Percentiles rank a stretch among this genome's conserved stretches.
phyloP scores from a whole-genome alignment of 2,113 vertebrate species.

The Oriolus oriolus region DNA sequence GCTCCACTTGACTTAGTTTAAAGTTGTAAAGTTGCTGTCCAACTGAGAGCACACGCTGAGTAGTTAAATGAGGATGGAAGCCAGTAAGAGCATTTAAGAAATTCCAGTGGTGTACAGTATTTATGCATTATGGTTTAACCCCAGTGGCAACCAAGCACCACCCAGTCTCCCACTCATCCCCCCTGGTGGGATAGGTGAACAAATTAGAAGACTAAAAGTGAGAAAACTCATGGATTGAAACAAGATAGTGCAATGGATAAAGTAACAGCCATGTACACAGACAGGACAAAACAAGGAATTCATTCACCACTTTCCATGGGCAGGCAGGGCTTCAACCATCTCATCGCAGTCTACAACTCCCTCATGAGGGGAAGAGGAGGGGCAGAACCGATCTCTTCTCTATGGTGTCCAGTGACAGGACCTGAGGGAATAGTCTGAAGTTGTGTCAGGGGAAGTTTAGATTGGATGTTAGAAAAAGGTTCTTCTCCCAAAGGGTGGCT shows the following conservation, averaged over 20 bases:
- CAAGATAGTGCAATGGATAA: background rate
- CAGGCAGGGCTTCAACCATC: background rate
- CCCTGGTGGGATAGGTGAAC: background rate
- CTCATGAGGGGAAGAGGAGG: background rate
- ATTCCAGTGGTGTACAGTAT: background rate
- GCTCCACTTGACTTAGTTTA: background rate
- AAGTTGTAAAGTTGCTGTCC: constrained; percentile 2
- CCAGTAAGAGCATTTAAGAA: background rate
- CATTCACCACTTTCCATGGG: background rate
- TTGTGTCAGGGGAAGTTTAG: background rate
- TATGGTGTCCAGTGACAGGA: background rate
- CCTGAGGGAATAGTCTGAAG: background rate
- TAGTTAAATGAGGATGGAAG: constrained; percentile 33
- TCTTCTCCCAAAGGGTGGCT: accelerated
- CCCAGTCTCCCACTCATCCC: background rate
- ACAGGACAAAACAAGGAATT: background rate
- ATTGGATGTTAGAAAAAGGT: background rate
- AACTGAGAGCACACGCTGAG: constrained; percentile 20
- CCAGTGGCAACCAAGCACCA: background rate
- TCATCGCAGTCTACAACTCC: accelerated
- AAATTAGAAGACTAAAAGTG: background rate
- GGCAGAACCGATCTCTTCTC: background rate
- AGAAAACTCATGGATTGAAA: background rate
- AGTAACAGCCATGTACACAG: accelerated
- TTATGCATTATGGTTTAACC: background rate